Evolutionary conservation across 2,113 vertebrate genomes (phyloP), one percentile per base, ranked within the genome.

Genomic region (Mola mola): DNA sequence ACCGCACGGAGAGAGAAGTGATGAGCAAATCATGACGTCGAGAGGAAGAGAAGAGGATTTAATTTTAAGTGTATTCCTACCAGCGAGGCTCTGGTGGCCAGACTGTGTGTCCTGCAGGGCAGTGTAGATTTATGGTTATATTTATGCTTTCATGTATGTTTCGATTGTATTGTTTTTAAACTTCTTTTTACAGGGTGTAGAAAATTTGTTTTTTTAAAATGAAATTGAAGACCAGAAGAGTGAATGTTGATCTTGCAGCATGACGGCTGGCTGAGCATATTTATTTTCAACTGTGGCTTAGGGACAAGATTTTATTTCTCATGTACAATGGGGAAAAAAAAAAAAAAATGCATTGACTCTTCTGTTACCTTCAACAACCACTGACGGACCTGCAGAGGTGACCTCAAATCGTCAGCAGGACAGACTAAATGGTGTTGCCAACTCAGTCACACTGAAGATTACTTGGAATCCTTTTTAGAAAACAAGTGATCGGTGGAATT

Each of bases 41-140:
- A 66, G 58, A 66, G 26, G 46, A 11, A 13, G 4, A 62, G 46
- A 11, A 13, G 4, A 62, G 43, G 36, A 67, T 49, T 71, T 49
- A 67, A 42, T 61, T 48, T 13, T 62, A 51, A 61, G 40, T 25
- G 40, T 41, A 46, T 4, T 49, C 2, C 19, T 63, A 37, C 67
- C 75, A 75, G 77, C 66, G 8, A 15, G 75, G 49, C 55, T 78
- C 67, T 79, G 75, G 75, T 66, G 58, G 64, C 41, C 4, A 58
- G 58, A 70, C 70, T 55, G 69, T 69, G 66, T 70, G 66, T 75
- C 70, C 71, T 85, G 75, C 75, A 61, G 82, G 51, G 60, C 76
- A 79, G 63, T 52, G 41, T 65, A 37, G 6, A 75, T 48, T 47
- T 15, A 40, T 46, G 10, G 6, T 28, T 79, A 73, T 82, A 89